phyloP scores from a whole-genome alignment of 2,113 vertebrate species.

The Microtus richardsoni region DNA sequence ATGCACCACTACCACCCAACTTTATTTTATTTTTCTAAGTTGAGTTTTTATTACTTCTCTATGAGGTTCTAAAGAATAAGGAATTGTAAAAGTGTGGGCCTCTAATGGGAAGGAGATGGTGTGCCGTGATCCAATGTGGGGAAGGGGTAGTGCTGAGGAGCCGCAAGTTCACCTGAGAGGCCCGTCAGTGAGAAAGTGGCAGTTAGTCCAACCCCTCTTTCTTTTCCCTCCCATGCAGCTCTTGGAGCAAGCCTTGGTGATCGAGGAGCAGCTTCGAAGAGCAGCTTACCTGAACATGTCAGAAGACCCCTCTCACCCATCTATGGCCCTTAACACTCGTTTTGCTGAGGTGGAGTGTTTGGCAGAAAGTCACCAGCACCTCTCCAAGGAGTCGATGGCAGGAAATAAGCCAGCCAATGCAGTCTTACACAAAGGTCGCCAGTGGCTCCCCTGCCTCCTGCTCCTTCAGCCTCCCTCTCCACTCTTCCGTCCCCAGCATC shows the following conservation, averaged over 20 bases:
- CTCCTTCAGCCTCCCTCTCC: background rate
- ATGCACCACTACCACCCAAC: background rate
- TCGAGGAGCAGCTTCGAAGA: slow-evolving; percentile 96
- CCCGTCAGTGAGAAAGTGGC: background rate
- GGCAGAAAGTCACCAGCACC: slow-evolving; percentile 98
- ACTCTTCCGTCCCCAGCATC: background rate
- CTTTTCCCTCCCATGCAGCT: slow-evolving; percentile 85
- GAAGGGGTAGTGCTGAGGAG: background rate
- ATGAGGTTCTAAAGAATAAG: background rate
- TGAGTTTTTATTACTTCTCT: slow-evolving; percentile 17
- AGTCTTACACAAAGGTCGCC: slow-evolving; percentile 97
- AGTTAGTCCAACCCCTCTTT: background rate
- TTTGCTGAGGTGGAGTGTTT: slow-evolving; percentile 99
- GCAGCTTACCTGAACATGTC: slow-evolving; percentile 99
- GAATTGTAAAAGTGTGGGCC: background rate
- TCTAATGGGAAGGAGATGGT: background rate
- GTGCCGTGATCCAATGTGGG: background rate
- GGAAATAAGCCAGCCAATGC: slow-evolving; percentile 99
- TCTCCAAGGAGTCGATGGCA: slow-evolving; percentile 99
- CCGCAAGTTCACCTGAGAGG: background rate
- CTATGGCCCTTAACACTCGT: slow-evolving; percentile 98
- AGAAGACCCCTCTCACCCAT: slow-evolving; percentile 96
- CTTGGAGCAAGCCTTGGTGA: slow-evolving; percentile 97
- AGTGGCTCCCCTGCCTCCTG: slow-evolving; percentile 55
- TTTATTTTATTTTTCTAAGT: background rate